Percentiles rank a stretch among this genome's conserved stretches.
phyloP scores from a whole-genome alignment of 2,888 invertebrate genomes.

The Apamea monoglypha region DNA sequence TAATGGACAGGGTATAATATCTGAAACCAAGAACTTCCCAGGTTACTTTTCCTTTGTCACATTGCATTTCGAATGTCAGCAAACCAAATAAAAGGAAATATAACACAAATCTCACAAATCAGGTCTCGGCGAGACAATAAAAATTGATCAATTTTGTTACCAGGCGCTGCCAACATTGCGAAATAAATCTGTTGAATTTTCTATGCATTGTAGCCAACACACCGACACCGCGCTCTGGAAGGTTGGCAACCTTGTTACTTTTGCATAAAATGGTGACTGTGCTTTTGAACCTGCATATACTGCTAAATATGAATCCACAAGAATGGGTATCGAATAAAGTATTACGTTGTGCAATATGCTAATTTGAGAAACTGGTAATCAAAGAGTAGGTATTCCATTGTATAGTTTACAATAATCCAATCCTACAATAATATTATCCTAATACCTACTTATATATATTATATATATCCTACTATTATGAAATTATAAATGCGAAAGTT shows the following conservation, averaged over 20 bases:
- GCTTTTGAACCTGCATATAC: background rate
- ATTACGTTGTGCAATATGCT: background rate
- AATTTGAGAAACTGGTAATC: background rate
- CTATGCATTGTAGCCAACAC: slow-evolving; percentile 33
- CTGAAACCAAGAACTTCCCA: background rate
- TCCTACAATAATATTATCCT: too few species aligned
- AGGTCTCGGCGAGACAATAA: slow-evolving; percentile 46
- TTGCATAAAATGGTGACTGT: slow-evolving; percentile 16
- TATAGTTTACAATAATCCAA: too few species aligned
- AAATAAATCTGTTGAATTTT: slow-evolving; percentile 50
- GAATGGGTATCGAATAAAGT: background rate
- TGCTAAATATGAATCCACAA: background rate
- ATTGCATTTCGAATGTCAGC: slow-evolving; percentile 1
- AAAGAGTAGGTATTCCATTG: background rate
- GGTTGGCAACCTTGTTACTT: slow-evolving; percentile 21
- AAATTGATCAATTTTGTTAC: slow-evolving; percentile 58
- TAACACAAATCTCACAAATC: slow-evolving; percentile 25
- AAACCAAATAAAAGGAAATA: slow-evolving; percentile 41
- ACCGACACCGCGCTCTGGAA: background rate
- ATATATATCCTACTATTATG: too few species aligned
- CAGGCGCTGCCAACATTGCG: slow-evolving; percentile 34
- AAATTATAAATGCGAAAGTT: too few species aligned
- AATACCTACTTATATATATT: too few species aligned
- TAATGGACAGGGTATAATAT: background rate
- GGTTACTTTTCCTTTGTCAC: background rate